Percentiles rank a stretch among this genome's conserved stretches.
Evolutionary conservation across 2,797 vertebrate genomes (phyloP).

Genomic region (Spondyliosoma cantharus): DNA sequence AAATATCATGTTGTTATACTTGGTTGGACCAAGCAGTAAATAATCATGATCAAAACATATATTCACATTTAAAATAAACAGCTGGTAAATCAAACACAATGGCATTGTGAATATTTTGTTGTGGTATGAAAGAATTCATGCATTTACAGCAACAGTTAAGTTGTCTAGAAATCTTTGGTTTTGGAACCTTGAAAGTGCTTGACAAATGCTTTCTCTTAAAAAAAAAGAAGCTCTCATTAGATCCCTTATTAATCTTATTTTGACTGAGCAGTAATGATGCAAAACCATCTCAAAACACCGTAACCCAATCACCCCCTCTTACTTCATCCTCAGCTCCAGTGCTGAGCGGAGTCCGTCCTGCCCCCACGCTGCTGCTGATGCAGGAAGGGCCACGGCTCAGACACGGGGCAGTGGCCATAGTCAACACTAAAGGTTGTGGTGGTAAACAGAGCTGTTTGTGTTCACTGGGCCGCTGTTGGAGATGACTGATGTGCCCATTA

Average conservation of each 20-base stretch:
- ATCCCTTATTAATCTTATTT: conserved; percentile 32
- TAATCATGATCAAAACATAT: too few species aligned
- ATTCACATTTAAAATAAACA: too few species aligned
- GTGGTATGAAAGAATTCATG: too few species aligned
- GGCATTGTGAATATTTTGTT: too few species aligned
- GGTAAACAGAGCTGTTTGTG: conserved; percentile 81
- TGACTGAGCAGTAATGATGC: conserved; percentile 52
- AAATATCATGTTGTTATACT: too few species aligned
- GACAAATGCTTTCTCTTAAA: too few species aligned
- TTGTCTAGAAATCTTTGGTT: too few species aligned
- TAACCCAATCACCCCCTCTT: conserved; percentile 53
- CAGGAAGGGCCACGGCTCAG: conserved; percentile 62
- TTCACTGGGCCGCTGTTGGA: conserved; percentile 72
- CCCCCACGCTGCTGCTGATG: conserved; percentile 49
- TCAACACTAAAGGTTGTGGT: conserved; percentile 78
- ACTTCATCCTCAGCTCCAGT: conserved; percentile 37
- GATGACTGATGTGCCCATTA: conserved; percentile 83
- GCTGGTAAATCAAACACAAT: too few species aligned
- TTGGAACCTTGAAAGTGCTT: too few species aligned
- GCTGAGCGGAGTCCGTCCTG: conserved; percentile 31
- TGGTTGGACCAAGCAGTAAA: too few species aligned
- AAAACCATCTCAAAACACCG: conserved; percentile 52
- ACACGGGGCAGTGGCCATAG: conserved; percentile 71
- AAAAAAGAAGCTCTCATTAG: conserved; percentile 7
- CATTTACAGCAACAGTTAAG: too few species aligned